phyloP scores from a whole-genome alignment of 2,797 vertebrate genomes.

The Sus cebifrons region DNA sequence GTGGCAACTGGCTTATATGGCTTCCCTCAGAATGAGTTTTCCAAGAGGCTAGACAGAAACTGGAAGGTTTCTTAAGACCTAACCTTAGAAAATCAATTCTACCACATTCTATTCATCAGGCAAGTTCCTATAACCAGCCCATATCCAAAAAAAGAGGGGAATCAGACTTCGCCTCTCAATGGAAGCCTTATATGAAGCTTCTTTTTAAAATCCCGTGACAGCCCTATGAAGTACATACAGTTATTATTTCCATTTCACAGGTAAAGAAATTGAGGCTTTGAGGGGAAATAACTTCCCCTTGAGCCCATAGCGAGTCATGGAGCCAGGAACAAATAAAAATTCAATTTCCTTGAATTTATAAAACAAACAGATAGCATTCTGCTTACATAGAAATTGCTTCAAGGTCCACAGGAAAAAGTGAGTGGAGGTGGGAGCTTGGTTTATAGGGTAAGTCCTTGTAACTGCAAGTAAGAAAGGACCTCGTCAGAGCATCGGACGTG shows the following conservation, averaged over 20 bases:
- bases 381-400: neutral
- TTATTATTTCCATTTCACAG: slow-evolving; percentile 52
- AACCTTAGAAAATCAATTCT: neutral
- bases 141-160: neutral
- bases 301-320: neutral
- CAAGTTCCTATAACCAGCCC: neutral
- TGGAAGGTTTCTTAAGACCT: neutral
- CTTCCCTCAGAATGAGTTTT: neutral
- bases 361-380: slow-evolving; percentile 48
- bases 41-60: neutral
- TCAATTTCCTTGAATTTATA: slow-evolving; percentile 65
- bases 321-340: slow-evolving; percentile 31
- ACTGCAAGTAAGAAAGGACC: neutral
- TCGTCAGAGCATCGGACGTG: neutral
- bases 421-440: neutral
- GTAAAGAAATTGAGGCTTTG: slow-evolving; percentile 41
- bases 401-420: neutral
- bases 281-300: slow-evolving; percentile 5
- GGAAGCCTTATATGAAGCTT: neutral
- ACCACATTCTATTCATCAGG: neutral
- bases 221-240: neutral
- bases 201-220: neutral
- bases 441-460: neutral
- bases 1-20: neutral
- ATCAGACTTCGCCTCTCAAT: neutral